Base-by-base conservation (phyloP, 1,140 invertebrate genomes). In the Panagrolaimus sp. region DNA sequence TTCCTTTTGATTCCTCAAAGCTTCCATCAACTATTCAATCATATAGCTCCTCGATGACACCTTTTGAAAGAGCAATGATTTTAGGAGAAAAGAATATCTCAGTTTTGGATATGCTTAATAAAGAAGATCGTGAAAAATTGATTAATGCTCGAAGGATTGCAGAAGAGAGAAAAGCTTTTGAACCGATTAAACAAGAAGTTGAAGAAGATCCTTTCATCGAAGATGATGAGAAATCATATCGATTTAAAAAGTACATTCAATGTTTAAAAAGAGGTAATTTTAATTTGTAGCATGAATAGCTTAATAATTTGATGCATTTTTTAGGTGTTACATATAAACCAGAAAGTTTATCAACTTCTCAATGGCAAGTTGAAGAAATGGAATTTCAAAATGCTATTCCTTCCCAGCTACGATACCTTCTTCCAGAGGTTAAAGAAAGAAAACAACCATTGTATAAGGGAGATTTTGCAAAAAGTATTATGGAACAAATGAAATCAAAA, bases 371-470 rank as follows among this genome's bases (percentile, higher is more conserved):
- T 73, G 93, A 96, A 78, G 84, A 86, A 70, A 85, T 86, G 43
- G 92, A 95, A 82, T 96, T 95, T 81, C 87, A 90, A 65, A 70
- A 74, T 26, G 88, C 90, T 80, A 90, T 91, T 0, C 86, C 88
- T 0, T 88, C 88, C 68, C 84, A 94, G 46, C 91, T 89, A 81
- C 87, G 87, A 71, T 90, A 90, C 14, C 81, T 91, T 48, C 86
- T 87, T 47, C 88, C 87, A 8, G 84, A 89, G 66, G 90, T 93
- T 87, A 88, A 88, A 15, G 84, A 83, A 17, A 80, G 88, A 69
- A 90, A 90, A 78, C 79, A 82, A 69, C 78, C 83, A 26, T 81
- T 86, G 67, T 83, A 84, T 47, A 78, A 73, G 47, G 76, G 82
- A 5, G 79, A 71, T 32, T 74, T 78, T 55, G 80, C 82, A n/a